Evolutionary conservation across 2,888 invertebrate species (phyloP).

Genomic region (Elegia similella): DNA sequence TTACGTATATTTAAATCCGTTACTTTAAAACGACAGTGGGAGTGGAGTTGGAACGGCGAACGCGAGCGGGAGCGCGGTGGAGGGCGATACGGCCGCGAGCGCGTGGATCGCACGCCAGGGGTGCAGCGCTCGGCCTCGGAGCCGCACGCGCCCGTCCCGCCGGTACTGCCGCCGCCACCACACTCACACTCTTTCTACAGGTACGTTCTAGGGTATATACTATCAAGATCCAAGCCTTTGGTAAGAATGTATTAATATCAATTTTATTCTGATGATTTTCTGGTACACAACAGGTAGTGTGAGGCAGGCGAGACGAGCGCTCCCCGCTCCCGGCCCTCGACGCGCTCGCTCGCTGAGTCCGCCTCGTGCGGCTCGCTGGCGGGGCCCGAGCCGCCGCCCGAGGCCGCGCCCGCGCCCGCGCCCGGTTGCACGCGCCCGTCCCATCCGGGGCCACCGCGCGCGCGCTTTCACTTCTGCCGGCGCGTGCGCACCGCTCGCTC

Average conservation of each 20-base stretch:
- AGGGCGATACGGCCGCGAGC: conserved; percentile 47
- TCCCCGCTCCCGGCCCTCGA: conserved; percentile 63
- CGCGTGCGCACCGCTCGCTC: conserved; percentile 64
- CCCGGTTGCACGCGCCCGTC: conserved; percentile 42
- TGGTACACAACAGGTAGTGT: conserved; percentile 56
- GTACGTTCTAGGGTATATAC: conserved; percentile 20
- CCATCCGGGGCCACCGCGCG: conserved; percentile 49
- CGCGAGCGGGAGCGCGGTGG: conserved; percentile 43
- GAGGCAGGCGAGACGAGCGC: conserved; percentile 78
- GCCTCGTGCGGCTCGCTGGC: conserved; percentile 71
- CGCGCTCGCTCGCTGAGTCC: conserved; percentile 78
- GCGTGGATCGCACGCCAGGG: conserved; percentile 68
- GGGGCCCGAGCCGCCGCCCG: conserved; percentile 36
- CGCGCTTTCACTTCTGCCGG: conserved; percentile 72
- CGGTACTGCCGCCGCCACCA: conserved; percentile 73
- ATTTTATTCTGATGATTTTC: not conserved
- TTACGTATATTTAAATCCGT: not conserved
- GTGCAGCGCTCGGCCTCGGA: conserved; percentile 83
- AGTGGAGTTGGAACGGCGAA: conserved; percentile 70
- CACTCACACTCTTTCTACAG: conserved; percentile 80
- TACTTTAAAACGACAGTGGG: conserved; percentile 43
- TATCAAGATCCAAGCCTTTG: too few relatives aligned
- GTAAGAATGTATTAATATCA: too few relatives aligned
- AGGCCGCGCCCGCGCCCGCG: conserved; percentile 35
- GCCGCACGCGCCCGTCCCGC: conserved; percentile 81